Evolutionary conservation across 2,888 invertebrate genomes (phyloP), one percentile per base, ranked within the genome.

Genomic region (Physocephala rufipes): DNA sequence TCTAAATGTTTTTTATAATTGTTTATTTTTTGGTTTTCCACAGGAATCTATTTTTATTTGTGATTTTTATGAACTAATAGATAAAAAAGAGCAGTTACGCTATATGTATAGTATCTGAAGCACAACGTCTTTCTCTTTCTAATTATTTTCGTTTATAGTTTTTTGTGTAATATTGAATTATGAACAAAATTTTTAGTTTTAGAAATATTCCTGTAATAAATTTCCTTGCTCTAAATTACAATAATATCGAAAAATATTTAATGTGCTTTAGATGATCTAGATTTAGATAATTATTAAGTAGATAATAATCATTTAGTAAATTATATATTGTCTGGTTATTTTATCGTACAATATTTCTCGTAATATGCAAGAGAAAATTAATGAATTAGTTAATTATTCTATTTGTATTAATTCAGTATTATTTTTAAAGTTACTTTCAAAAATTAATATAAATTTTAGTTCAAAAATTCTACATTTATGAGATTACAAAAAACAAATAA

Each of bases 41-140:
- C n/a, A n/a, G n/a, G n/a, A 9, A 36, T 36, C 9, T 36, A 36
- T 36, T 36, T 36, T 36, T 9, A 36, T 36, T 36, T 36, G 9
- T 36, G 36, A 9, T 36, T n/a, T n/a, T 36, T 36, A 36, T 36
- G 36, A 36, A 9, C 36, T 36, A 36, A 36, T 7, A 15, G 19
- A 63, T 3, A 19, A 2, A 45, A 24, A 15, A 26, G 15, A 2
- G 26, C 16, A 16, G 62, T 26, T 63, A 63, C 36, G 43, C 16
- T 15, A 61, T 45, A 24, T 47, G 47, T 47, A n/a, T 45, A 63
- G 16, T 63, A 63, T 28, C 26, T 63, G 7, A 47, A 63, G 36
- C 5, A 36, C n/a, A n/a, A n/a, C n/a, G n/a, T n/a, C n/a, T n/a
- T 53, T 53, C 4, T 7, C 19, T 53, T 53, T 19, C 7, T 9